Conservation (phyloP, 2,113 vertebrate species). For the Myotis yumanensis region DNA sequence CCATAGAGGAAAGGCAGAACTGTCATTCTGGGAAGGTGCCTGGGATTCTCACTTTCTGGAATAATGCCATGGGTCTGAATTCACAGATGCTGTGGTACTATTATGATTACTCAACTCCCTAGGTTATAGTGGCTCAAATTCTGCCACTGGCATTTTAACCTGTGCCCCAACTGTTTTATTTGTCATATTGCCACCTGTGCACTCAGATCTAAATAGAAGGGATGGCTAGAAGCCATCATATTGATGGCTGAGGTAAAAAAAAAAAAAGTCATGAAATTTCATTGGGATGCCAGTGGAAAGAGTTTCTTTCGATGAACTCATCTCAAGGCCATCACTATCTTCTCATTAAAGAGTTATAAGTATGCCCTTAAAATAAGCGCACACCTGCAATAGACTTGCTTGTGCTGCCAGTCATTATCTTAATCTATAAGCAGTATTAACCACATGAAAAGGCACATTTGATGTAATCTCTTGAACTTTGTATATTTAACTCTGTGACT, state of each 20-base stretch:
- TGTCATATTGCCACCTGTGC: conserved; percentile 48
- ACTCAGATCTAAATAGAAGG: conserved; percentile 46
- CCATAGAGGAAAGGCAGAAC: background rate
- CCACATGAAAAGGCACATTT: background rate
- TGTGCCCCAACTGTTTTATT: conserved; percentile 63
- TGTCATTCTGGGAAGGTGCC: background rate
- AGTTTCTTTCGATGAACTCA: background rate
- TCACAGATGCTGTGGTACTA: conserved; percentile 51
- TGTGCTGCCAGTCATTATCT: background rate
- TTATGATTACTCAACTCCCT: conserved; percentile 58
- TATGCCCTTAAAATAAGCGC: background rate
- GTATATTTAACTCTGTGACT: background rate
- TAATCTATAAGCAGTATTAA: background rate
- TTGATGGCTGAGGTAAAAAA: conserved; percentile 43
- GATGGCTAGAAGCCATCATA: conserved; percentile 29
- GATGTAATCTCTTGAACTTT: background rate
- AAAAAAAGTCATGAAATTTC: background rate
- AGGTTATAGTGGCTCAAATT: conserved; percentile 55
- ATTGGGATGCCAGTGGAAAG: background rate
- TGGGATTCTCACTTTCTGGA: conserved; percentile 19
- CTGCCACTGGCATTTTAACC: conserved; percentile 51
- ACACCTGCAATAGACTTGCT: background rate
- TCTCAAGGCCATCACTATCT: background rate
- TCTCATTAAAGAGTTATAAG: background rate
- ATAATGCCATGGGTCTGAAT: conserved; percentile 26